Conservation (phyloP, 2,797 vertebrate genomes). For the Micromesistius poutassou region DNA sequence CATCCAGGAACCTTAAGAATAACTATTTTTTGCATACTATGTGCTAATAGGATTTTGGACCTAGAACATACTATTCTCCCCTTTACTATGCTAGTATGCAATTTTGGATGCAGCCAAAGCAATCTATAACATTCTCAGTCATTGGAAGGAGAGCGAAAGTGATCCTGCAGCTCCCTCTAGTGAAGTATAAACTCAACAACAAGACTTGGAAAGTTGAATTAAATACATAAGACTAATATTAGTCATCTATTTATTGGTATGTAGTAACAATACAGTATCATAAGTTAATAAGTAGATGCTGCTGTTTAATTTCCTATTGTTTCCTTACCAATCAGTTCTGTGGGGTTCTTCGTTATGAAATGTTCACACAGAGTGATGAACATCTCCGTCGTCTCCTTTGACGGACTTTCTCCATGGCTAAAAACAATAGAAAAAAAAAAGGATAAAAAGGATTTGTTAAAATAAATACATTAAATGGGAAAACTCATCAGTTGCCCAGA, state of each 20-base stretch:
- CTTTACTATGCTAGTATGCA: neutral
- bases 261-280: neutral
- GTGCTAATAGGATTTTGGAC: neutral
- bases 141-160: neutral
- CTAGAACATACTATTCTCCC: neutral
- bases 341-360: conserved; percentile 89
- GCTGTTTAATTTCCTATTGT: neutral
- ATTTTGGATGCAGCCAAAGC: neutral
- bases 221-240: neutral
- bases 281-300: neutral
- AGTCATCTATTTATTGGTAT: neutral
- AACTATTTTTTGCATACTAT: neutral
- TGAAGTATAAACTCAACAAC: conserved; percentile 8
- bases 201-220: neutral
- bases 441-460: conserved; percentile 9
- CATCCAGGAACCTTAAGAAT: neutral
- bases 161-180: conserved; percentile 33
- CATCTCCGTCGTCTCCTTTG: conserved; percentile 81
- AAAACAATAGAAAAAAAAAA: conserved; percentile 13
- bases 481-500: neutral
- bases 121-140: neutral
- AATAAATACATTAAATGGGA: neutral
- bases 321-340: conserved; percentile 88
- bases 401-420: conserved; percentile 93
- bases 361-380: conserved; percentile 90